phyloP scores from a whole-genome alignment of 2,113 vertebrate genomes.

The Nerophis ophidion region DNA sequence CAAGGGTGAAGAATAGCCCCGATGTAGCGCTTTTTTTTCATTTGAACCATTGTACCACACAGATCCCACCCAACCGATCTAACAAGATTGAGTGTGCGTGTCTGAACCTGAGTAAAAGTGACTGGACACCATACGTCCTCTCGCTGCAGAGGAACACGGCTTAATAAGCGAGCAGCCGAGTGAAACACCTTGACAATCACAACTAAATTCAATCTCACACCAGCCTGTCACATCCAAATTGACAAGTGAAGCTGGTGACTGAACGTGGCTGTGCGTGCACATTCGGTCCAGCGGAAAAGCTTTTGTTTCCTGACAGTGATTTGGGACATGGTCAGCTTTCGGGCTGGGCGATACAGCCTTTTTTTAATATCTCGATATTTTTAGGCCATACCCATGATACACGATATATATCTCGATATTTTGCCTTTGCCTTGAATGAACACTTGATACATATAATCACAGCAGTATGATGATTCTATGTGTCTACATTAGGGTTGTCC shows the following conservation, averaged over 20 bases:
- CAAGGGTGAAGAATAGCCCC: background rate
- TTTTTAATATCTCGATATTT: no score
- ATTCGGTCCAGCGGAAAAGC: conserved; percentile 7
- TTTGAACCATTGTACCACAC: conserved; percentile 7
- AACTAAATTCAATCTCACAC: conserved; percentile 39
- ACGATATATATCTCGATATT: no score
- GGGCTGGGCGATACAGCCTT: no score
- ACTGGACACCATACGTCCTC: conserved; percentile 10
- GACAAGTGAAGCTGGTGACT: conserved; percentile 21
- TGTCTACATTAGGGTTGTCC: no score
- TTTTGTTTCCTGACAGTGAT: conserved; percentile 4
- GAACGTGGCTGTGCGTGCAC: conserved; percentile 4
- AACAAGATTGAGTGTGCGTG: conserved; percentile 3
- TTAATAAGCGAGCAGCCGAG: conserved; percentile 29
- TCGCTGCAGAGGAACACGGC: conserved; percentile 1
- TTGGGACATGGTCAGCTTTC: conserved; percentile 6
- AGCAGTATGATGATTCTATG: no score
- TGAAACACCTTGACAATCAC: conserved; percentile 37
- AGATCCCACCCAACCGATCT: conserved; percentile 2
- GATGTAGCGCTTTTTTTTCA: conserved; percentile 8
- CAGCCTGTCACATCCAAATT: conserved; percentile 22
- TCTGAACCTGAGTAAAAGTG: conserved; percentile 18
- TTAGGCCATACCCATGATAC: no score
- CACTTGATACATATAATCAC: no score
- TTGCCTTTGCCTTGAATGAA: no score